These are phyloP conservation scores for Listronotus oregonensis DNA, from an alignment of 1,140 invertebrate genomes.

Conservation along the genomic window DNA sequence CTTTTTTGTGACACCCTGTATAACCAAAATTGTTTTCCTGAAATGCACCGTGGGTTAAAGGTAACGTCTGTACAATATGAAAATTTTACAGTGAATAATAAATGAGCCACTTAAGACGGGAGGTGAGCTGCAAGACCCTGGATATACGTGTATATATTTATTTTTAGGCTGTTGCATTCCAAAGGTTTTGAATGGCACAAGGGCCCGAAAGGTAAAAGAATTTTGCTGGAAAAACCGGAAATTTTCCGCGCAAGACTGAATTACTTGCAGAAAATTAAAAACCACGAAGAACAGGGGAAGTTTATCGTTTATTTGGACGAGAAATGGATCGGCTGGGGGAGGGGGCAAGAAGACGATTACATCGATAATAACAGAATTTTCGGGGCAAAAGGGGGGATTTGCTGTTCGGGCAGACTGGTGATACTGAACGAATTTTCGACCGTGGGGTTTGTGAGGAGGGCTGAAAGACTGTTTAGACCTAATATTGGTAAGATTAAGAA, in stretches of 20 bases:
- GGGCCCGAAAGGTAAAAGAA: background rate
- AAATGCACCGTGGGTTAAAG: too few species aligned
- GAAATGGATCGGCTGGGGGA: background rate
- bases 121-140: too few species aligned
- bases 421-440: slow-evolving; percentile 3
- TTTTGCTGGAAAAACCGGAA: slow-evolving; percentile 2
- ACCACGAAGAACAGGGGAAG: slow-evolving; percentile 2
- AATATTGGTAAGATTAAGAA: background rate
- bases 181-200: slow-evolving; percentile 4
- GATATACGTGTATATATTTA: too few species aligned
- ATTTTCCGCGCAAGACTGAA: background rate
- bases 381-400: background rate
- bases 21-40: too few species aligned
- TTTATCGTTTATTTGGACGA: slow-evolving; percentile 4
- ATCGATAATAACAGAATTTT: background rate
- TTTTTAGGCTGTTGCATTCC: slow-evolving; percentile 3
- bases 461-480: background rate
- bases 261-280: slow-evolving; percentile 2
- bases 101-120: too few species aligned
- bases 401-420: slow-evolving; percentile 4
- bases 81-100: too few species aligned
- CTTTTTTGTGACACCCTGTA: too few species aligned
- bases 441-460: background rate
- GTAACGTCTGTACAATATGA: too few species aligned
- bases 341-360: background rate